A percentile compares a stretch with the other conserved stretches of the same genome.
phyloP scores from a whole-genome alignment of 1,140 invertebrate species.

The Nymphalis io region DNA sequence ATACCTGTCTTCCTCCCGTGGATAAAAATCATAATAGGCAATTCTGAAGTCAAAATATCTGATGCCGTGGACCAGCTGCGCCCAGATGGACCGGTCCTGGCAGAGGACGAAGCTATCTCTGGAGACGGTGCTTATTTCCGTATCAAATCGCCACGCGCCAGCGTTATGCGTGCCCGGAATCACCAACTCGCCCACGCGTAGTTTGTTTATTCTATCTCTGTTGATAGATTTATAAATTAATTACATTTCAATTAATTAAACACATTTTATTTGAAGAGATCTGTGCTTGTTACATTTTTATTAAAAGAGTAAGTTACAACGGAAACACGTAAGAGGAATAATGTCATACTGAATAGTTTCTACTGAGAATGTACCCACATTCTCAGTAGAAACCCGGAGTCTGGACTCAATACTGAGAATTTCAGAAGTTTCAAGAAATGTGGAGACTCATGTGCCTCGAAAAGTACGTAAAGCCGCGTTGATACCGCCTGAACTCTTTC shows the following conservation, averaged over 20 bases:
- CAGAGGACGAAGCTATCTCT: constrained; percentile 74
- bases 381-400: no score
- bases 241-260: not conserved
- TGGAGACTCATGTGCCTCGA: no score
- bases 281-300: no score
- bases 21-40: constrained; percentile 68
- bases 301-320: no score
- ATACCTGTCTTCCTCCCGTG: constrained; percentile 63
- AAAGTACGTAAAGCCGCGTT: no score
- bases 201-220: constrained; percentile 65
- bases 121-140: constrained; percentile 54
- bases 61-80: constrained; percentile 89
- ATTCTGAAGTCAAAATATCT: constrained; percentile 89
- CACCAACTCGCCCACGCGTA: constrained; percentile 66
- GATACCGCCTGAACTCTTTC: no score
- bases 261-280: no score
- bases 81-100: constrained; percentile 90
- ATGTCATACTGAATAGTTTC: no score
- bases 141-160: constrained; percentile 73
- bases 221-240: not conserved
- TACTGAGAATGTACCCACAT: no score
- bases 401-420: no score
- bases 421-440: no score
- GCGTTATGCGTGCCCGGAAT: constrained; percentile 75
- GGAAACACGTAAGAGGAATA: no score